Percentiles rank a stretch among this genome's conserved stretches.
Conservation (phyloP, 2,888 invertebrate genomes). For the Eilema caniola region DNA sequence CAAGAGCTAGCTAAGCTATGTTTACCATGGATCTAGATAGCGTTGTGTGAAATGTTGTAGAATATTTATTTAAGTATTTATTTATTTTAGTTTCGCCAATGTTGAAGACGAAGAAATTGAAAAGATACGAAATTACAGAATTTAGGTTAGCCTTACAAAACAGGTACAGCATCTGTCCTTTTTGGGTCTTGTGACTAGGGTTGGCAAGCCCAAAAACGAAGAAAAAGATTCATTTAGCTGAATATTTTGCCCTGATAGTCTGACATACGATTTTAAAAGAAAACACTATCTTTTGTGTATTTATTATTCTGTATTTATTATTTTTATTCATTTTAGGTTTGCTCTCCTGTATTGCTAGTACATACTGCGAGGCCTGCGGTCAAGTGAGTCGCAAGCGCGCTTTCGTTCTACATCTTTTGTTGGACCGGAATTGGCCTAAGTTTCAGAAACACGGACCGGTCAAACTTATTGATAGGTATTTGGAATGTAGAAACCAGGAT, state of each 20-base stretch:
- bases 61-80: too few species aligned
- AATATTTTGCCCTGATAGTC: not conserved
- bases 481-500: not conserved
- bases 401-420: not conserved
- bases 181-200: not conserved
- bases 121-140: not conserved
- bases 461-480: not conserved
- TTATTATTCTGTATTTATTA: not conserved
- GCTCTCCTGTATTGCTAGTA: too few species aligned
- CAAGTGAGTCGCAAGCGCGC: not conserved
- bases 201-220: not conserved
- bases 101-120: not conserved
- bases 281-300: not conserved
- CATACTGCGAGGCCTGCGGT: too few species aligned
- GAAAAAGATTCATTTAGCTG: not conserved
- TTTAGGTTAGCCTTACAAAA: not conserved
- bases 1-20: too few species aligned
- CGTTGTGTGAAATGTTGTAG: too few species aligned
- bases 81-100: not conserved
- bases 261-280: not conserved
- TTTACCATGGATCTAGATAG: too few species aligned
- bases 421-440: too few species aligned
- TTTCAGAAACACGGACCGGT: too few species aligned
- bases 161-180: not conserved
- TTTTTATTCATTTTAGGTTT: not conserved